phyloP scores from a whole-genome alignment of 2,888 invertebrate genomes.

The Xanthia togata region DNA sequence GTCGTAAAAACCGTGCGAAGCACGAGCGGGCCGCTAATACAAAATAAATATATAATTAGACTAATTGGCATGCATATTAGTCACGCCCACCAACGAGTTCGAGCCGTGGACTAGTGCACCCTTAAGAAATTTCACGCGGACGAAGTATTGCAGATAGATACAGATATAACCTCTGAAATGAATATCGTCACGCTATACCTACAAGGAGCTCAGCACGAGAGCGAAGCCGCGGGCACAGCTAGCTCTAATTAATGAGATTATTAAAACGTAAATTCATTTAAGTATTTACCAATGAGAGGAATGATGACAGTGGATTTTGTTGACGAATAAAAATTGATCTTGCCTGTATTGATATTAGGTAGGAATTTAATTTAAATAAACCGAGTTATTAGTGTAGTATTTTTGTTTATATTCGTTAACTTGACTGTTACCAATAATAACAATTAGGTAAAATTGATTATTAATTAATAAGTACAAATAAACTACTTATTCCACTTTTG shows the following conservation, averaged over 20 bases:
- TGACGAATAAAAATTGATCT: conserved; percentile 33
- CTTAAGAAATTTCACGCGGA: no score
- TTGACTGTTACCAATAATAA: conserved; percentile 69
- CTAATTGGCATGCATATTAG: no score
- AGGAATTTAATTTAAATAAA: conserved; percentile 38
- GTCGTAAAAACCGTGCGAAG: no score
- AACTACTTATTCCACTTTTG: conserved; percentile 39
- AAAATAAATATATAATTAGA: no score
- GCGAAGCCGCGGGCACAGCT: no score
- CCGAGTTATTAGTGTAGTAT: conserved; percentile 33
- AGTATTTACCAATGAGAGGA: background rate
- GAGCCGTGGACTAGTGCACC: no score
- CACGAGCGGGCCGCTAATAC: no score
- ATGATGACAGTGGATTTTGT: conserved; percentile 10
- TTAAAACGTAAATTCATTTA: conserved; percentile 27
- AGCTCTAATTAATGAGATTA: conserved; percentile 39
- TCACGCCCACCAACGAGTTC: no score
- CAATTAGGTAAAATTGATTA: conserved; percentile 52
- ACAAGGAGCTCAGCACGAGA: no score
- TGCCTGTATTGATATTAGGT: conserved; percentile 45
- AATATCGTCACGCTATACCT: no score
- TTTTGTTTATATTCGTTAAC: conserved; percentile 49
- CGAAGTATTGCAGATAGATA: no score
- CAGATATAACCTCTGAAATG: no score
- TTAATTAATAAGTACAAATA: conserved; percentile 63